Conservation (phyloP, 2,797 vertebrate species). For the Platalea minor region DNA sequence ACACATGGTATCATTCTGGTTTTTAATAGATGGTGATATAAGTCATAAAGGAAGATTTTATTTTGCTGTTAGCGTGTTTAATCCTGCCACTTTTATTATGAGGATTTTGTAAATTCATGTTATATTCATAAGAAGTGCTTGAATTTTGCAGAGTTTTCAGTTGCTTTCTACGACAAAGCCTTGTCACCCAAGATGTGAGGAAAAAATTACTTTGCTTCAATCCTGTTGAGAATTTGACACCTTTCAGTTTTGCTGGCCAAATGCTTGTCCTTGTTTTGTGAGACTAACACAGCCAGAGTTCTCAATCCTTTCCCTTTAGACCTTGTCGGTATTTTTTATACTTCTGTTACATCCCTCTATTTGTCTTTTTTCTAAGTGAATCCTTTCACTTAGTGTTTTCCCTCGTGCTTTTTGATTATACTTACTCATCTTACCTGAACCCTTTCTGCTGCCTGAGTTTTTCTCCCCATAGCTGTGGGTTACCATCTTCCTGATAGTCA, state of each 20-base stretch:
- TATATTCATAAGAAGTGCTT: neutral
- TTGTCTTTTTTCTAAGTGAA: neutral
- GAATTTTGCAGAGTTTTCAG: neutral
- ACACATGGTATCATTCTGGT: neutral
- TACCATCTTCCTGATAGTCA: neutral
- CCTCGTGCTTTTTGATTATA: neutral
- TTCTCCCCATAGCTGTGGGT: neutral
- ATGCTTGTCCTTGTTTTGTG: neutral
- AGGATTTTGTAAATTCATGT: neutral
- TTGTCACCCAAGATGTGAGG: neutral
- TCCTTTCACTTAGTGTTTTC: neutral
- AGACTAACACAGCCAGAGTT: neutral
- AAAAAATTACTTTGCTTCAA: neutral
- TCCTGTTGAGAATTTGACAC: neutral
- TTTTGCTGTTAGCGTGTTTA: neutral
- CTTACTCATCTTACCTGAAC: neutral
- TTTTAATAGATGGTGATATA: neutral
- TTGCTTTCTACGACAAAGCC: neutral
- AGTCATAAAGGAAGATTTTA: neutral
- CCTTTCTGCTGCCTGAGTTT: neutral
- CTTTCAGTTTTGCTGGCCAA: neutral
- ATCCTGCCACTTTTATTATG: neutral
- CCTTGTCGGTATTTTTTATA: neutral
- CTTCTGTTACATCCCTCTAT: neutral
- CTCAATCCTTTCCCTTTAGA: neutral